These are phyloP conservation scores for Pristionchus fissidentatus DNA, from an alignment of 2,888 invertebrate species.

Conservation along the genomic window DNA sequence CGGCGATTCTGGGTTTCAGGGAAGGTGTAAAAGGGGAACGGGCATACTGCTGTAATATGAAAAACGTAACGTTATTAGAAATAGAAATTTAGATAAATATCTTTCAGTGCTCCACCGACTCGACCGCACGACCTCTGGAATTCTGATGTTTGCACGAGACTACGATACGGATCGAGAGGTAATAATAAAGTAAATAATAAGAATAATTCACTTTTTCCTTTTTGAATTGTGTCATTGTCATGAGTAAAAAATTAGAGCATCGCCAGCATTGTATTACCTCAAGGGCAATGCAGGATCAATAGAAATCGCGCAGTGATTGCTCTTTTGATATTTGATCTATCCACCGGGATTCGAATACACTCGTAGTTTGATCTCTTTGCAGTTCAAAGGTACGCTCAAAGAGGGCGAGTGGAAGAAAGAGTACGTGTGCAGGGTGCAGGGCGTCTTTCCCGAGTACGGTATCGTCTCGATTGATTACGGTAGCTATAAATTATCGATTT, in stretches of 20 bases:
- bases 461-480: not conserved
- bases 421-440: conserved; percentile 94
- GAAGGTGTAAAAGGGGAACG: too few relatives aligned
- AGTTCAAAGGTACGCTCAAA: conserved; percentile 94
- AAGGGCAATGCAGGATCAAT: too few relatives aligned
- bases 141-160: conserved; percentile 92
- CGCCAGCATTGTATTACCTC: too few relatives aligned
- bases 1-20: too few relatives aligned
- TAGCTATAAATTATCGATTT: not conserved
- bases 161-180: conserved; percentile 88
- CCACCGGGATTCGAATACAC: too few relatives aligned
- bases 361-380: conserved; percentile 50
- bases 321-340: too few relatives aligned
- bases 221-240: too few relatives aligned
- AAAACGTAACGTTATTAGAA: too few relatives aligned
- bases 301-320: too few relatives aligned
- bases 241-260: not conserved
- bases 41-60: too few relatives aligned
- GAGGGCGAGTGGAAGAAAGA: conserved; percentile 93
- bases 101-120: conserved; percentile 69
- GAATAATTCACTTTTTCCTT: not conserved
- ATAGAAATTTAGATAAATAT: too few relatives aligned
- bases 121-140: conserved; percentile 94
- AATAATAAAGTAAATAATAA: not conserved
- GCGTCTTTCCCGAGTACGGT: conserved; percentile 90